phyloP scores from a whole-genome alignment of 2,888 invertebrate genomes.

The Elysia crispata region DNA sequence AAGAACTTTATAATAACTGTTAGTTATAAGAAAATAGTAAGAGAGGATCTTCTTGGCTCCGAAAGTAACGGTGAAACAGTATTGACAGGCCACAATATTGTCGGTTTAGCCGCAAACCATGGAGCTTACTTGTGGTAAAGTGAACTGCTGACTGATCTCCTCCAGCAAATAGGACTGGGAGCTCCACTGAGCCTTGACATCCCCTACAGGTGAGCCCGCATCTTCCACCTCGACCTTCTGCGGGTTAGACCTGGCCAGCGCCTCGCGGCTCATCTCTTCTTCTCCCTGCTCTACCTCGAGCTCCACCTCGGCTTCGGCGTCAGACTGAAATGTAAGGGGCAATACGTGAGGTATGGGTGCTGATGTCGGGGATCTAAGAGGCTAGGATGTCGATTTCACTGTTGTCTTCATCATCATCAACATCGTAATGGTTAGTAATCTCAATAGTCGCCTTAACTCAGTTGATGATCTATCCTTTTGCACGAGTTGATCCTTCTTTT shows the following conservation, averaged over 20 bases:
- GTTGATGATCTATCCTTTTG: too few relatives aligned
- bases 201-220: neutral
- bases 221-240: slow-evolving; percentile 12
- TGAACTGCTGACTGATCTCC: slow-evolving; percentile 59
- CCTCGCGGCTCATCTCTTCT: slow-evolving; percentile 38
- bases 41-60: too few relatives aligned
- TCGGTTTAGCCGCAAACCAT: neutral
- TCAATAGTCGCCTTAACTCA: too few relatives aligned
- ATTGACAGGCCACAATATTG: too few relatives aligned
- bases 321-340: neutral
- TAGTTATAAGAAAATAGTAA: too few relatives aligned
- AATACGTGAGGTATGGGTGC: neutral
- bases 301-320: neutral
- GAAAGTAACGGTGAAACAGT: too few relatives aligned
- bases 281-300: neutral
- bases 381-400: too few relatives aligned
- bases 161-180: slow-evolving; percentile 61
- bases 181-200: slow-evolving; percentile 62
- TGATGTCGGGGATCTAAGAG: too few relatives aligned
- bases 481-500: too few relatives aligned
- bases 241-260: slow-evolving; percentile 27
- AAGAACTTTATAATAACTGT: too few relatives aligned
- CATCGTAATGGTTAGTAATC: too few relatives aligned
- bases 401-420: too few relatives aligned
- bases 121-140: slow-evolving; percentile 10